Conservation (phyloP, 2,888 invertebrate species). For the Drosophila sordidapex region DNA sequence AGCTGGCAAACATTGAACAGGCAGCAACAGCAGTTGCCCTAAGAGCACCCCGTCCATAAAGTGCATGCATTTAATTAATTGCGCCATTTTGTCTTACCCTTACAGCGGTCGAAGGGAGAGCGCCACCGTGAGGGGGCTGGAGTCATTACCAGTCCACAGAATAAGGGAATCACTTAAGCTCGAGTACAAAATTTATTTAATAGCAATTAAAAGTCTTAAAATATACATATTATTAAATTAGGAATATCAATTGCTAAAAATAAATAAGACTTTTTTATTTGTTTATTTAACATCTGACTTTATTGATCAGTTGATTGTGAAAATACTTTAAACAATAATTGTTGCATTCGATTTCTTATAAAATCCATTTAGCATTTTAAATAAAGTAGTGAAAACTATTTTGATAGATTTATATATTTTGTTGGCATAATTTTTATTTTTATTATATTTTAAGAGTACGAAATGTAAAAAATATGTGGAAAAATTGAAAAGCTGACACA, state of each 20-base stretch:
- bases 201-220: slow-evolving; percentile 2
- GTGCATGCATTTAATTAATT: slow-evolving; percentile 76
- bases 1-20: slow-evolving; percentile 3
- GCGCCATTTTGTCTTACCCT: slow-evolving; percentile 63
- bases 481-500: neutral
- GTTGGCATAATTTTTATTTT: too few relatives aligned
- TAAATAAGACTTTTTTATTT: neutral
- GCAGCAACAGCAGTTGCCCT: slow-evolving; percentile 2
- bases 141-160: slow-evolving; percentile 1
- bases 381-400: neutral
- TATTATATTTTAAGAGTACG: too few relatives aligned
- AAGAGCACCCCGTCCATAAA: slow-evolving; percentile 53
- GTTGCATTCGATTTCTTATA: too few relatives aligned
- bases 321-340: too few relatives aligned
- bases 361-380: neutral
- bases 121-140: neutral
- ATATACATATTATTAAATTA: neutral
- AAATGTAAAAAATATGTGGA: too few relatives aligned
- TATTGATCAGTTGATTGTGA: neutral
- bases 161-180: slow-evolving; percentile 8
- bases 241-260: neutral
- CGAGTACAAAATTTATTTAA: slow-evolving; percentile 24
- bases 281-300: neutral
- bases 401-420: too few relatives aligned
- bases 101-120: slow-evolving; percentile 28